Percentiles rank a stretch among this genome's conserved stretches.
Conservation (phyloP, 2,888 invertebrate genomes). For the Perithous albicinctus region DNA sequence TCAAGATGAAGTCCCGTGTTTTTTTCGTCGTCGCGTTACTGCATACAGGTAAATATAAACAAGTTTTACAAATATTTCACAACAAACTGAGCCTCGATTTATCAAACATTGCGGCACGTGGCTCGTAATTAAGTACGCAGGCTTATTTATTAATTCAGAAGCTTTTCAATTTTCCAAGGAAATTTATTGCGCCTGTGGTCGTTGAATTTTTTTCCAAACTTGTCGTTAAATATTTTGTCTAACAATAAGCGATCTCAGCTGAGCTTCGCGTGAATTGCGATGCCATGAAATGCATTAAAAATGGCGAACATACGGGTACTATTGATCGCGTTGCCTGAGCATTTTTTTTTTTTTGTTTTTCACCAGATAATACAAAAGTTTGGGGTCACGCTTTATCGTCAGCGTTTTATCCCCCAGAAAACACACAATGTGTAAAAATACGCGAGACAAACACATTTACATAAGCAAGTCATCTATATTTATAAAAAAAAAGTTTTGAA, state of each 20-base stretch:
- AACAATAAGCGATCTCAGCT: background rate
- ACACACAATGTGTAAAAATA: too few relatives aligned
- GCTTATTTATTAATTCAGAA: background rate
- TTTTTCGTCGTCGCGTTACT: slow-evolving; percentile 72
- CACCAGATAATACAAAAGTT: slow-evolving; percentile 26
- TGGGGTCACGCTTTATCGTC: slow-evolving; percentile 16
- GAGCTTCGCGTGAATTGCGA: background rate
- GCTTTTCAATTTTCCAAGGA: background rate
- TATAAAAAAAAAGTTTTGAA: too few relatives aligned
- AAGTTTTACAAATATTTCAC: background rate
- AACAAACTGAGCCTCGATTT: background rate
- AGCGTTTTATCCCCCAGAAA: background rate
- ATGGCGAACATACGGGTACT: slow-evolving; percentile 53
- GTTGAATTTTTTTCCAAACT: too few relatives aligned
- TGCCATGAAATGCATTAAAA: slow-evolving; percentile 50
- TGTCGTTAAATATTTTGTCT: background rate
- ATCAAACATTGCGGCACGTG: background rate
- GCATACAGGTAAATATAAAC: slow-evolving; percentile 74
- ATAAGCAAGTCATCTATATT: too few relatives aligned
- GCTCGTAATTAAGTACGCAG: background rate
- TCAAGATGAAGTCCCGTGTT: slow-evolving; percentile 77
- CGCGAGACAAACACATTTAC: background rate
- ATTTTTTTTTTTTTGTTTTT: slow-evolving; percentile 15
- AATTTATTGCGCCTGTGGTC: too few relatives aligned
- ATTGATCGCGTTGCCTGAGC: slow-evolving; percentile 51